A percentile compares a stretch with the other conserved stretches of the same genome.
phyloP scores from a whole-genome alignment of 2,113 vertebrate species.

The Rhabdornis inornatus region DNA sequence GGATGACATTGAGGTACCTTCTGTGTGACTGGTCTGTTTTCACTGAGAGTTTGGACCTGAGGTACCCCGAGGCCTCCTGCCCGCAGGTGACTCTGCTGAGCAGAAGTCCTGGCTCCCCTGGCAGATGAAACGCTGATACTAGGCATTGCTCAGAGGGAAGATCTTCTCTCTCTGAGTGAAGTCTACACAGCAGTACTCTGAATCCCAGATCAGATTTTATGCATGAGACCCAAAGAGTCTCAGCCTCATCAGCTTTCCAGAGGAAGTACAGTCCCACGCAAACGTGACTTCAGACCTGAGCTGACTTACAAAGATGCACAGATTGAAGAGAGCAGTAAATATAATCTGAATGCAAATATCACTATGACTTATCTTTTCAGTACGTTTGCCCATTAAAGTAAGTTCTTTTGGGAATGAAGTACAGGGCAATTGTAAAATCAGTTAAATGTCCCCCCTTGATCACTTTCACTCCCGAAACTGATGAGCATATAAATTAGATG shows the following conservation, averaged over 20 bases:
- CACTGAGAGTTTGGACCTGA: background rate
- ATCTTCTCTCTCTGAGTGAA: background rate
- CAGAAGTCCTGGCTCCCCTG: background rate
- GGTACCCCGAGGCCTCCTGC: accelerated
- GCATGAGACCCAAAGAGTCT: background rate
- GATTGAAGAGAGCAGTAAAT: background rate
- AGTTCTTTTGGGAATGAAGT: background rate
- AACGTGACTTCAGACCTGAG: background rate
- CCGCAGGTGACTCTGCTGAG: background rate
- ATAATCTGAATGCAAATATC: background rate
- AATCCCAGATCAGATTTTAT: background rate
- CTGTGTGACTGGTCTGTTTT: background rate
- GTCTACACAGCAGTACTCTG: background rate
- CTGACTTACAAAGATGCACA: background rate
- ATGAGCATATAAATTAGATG: background rate
- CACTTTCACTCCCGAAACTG: background rate
- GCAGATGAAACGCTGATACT: background rate
- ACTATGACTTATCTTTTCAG: background rate
- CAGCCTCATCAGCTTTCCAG: background rate
- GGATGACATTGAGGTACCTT: background rate
- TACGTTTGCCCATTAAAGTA: background rate
- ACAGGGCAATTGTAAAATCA: background rate
- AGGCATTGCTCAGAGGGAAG: background rate
- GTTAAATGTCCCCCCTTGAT: background rate
- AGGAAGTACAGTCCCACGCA: background rate